Evolutionary conservation across 2,888 invertebrate species (phyloP).

Genomic region (Magallana nippona): DNA sequence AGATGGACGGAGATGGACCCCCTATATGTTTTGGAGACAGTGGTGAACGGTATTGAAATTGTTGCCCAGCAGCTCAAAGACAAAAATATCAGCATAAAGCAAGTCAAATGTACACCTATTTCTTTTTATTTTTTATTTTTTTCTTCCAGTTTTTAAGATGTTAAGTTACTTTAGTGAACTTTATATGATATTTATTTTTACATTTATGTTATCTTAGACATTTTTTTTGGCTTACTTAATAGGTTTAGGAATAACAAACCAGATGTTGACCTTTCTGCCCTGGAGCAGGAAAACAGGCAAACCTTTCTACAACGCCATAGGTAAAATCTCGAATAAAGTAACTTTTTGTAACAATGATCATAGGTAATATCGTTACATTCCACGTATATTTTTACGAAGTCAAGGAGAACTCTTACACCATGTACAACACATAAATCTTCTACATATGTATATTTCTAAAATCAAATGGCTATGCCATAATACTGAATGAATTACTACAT

Average conservation of each 20-base stretch:
- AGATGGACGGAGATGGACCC: conserved; percentile 45
- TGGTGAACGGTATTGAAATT: conserved; percentile 15
- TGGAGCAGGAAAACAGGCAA: conserved; percentile 42
- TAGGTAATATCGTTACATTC: too few species aligned
- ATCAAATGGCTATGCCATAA: background rate
- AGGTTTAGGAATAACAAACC: conserved; percentile 44
- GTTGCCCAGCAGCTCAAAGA: background rate
- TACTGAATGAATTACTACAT: background rate
- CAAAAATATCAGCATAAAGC: conserved; percentile 17
- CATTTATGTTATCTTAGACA: background rate
- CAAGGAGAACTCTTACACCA: too few species aligned
- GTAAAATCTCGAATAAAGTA: background rate
- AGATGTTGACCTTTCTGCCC: conserved; percentile 35
- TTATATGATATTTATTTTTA: background rate
- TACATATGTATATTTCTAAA: background rate
- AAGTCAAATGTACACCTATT: conserved; percentile 36
- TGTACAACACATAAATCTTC: background rate
- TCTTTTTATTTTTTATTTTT: background rate
- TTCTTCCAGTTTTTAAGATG: background rate
- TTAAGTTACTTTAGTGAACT: background rate
- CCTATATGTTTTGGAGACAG: conserved; percentile 27
- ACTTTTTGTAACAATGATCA: background rate
- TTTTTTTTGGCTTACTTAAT: background rate
- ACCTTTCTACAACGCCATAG: conserved; percentile 38
- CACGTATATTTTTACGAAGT: too few species aligned